These are phyloP conservation scores for Euwallacea similis DNA, from an alignment of 1,140 invertebrate genomes.

Conservation along the genomic window DNA sequence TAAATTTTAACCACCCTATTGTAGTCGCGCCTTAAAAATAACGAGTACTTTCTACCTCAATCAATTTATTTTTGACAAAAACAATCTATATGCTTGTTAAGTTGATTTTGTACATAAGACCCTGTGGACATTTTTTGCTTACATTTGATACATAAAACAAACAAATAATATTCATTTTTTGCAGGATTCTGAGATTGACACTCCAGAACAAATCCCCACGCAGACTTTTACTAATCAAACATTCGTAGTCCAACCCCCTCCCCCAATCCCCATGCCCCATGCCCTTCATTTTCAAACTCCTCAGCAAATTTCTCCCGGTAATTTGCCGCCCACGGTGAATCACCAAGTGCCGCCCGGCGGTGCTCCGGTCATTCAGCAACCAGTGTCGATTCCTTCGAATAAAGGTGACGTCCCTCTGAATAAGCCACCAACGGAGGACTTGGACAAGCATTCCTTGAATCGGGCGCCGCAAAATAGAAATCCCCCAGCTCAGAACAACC, in stretches of 20 bases:
- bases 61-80: no score
- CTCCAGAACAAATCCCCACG: constrained; percentile 64
- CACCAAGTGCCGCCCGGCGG: constrained; percentile 37
- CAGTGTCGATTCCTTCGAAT: not conserved
- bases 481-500: constrained; percentile 37
- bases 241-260: constrained; percentile 54
- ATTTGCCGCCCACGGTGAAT: constrained; percentile 32
- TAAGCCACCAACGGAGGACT: constrained; percentile 25
- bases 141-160: not conserved
- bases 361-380: constrained; percentile 19
- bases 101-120: no score
- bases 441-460: constrained; percentile 38
- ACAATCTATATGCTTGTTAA: no score
- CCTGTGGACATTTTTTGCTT: not conserved
- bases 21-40: no score
- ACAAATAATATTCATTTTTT: constrained; percentile 55
- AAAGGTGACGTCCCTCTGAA: constrained; percentile 22
- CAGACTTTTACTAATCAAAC: constrained; percentile 81
- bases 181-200: constrained; percentile 76
- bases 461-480: constrained; percentile 25
- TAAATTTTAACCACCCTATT: not conserved
- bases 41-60: no score
- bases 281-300: constrained; percentile 35
- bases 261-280: constrained; percentile 48
- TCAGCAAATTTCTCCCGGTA: constrained; percentile 24